These are phyloP conservation scores for Amiota minor DNA, from an alignment of 2,888 invertebrate genomes.

Conservation along the genomic window DNA sequence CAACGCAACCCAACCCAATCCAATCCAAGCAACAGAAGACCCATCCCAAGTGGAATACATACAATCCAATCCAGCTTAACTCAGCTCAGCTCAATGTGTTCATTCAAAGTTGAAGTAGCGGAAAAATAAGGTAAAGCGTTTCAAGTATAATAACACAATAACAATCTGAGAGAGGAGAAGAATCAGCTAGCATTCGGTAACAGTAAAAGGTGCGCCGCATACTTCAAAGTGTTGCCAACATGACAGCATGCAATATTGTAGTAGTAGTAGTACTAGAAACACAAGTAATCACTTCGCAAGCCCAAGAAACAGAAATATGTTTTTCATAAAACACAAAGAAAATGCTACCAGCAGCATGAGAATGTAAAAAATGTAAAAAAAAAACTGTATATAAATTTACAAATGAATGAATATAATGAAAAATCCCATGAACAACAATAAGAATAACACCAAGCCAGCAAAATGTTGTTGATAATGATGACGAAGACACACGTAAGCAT, in stretches of 20 bases:
- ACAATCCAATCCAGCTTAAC: too few species aligned
- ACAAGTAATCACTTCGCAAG: neutral
- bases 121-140: conserved; percentile 30
- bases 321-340: conserved; percentile 18
- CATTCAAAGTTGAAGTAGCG: conserved; percentile 24
- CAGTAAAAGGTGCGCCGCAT: conserved; percentile 24
- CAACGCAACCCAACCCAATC: too few species aligned
- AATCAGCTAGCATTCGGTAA: neutral
- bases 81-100: too few species aligned
- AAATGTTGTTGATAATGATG: conserved; percentile 20
- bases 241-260: conserved; percentile 7
- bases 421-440: conserved; percentile 45
- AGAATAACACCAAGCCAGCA: conserved; percentile 25
- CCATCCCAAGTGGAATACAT: too few species aligned
- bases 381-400: neutral
- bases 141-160: conserved; percentile 16
- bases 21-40: too few species aligned
- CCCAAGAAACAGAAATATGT: conserved; percentile 8
- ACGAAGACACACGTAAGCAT: conserved; percentile 56
- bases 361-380: conserved; percentile 10
- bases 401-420: conserved; percentile 55
- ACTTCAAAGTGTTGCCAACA: conserved; percentile 34
- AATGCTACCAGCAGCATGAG: neutral
- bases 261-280: neutral
- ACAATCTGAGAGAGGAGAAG: neutral